Percentiles rank a stretch among this genome's conserved stretches.
phyloP scores from a whole-genome alignment of 2,888 invertebrate genomes.

The Antheraea assamensis region DNA sequence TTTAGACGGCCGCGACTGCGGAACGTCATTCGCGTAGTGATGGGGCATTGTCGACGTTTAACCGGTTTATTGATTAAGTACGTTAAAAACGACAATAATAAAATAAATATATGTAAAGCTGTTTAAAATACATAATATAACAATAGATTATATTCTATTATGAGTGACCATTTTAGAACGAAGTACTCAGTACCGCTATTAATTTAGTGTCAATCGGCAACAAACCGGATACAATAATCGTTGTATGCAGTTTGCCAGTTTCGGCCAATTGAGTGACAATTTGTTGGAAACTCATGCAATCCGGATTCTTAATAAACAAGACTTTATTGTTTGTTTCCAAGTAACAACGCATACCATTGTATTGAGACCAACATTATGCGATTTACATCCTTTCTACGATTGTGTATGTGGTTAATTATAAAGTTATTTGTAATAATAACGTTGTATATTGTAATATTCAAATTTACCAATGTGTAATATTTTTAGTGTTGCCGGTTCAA shows the following conservation, averaged over 20 bases:
- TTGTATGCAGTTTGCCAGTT: conserved; percentile 38
- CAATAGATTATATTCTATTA: neutral
- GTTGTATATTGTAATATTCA: neutral
- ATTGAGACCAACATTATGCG: neutral
- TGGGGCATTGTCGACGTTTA: conserved; percentile 32
- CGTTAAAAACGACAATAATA: conserved; percentile 2
- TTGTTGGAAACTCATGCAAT: conserved; percentile 43
- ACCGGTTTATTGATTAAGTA: conserved; percentile 14
- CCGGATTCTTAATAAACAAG: conserved; percentile 37
- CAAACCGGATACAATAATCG: conserved; percentile 49
- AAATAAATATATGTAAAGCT: neutral
- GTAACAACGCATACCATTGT: conserved; percentile 14
- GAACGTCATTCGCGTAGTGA: conserved; percentile 55
- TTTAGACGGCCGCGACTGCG: conserved; percentile 41
- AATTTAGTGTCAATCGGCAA: conserved; percentile 36
- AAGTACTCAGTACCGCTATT: conserved; percentile 18
- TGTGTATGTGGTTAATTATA: neutral
- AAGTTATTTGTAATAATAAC: neutral
- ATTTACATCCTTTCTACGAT: neutral
- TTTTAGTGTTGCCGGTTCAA: neutral
- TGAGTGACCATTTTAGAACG: conserved; percentile 30
- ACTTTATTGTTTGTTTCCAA: conserved; percentile 27
- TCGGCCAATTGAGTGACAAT: conserved; percentile 49
- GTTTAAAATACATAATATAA: neutral
- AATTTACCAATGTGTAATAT: neutral